These are phyloP conservation scores for Hystrix cristata DNA, from an alignment of 2,113 vertebrate genomes.

Conservation along the genomic window DNA sequence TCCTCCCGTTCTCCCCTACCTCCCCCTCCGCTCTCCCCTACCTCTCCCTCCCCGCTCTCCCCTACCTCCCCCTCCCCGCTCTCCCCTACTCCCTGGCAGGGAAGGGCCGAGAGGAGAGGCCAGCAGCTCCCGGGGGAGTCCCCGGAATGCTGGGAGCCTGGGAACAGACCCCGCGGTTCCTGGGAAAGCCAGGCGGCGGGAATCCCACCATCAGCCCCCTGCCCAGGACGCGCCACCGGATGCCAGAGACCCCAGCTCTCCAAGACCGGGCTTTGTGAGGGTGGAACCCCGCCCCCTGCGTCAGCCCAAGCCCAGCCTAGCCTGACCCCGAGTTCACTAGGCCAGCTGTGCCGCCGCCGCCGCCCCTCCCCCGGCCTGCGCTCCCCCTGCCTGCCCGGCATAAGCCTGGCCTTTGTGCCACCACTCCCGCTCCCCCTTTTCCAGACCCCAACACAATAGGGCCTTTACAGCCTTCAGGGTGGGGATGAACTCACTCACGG, in stretches of 20 bases:
- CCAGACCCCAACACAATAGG: constrained; percentile 84
- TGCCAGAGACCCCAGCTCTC: constrained; percentile 45
- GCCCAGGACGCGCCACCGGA: constrained; percentile 53
- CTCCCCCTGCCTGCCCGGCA: not conserved
- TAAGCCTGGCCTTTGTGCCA: constrained; percentile 81
- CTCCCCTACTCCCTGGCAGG: not conserved
- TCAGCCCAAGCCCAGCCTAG: not conserved
- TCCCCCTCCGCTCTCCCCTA: no score
- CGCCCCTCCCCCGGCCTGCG: not conserved
- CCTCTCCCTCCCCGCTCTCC: no score
- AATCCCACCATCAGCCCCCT: constrained; percentile 73
- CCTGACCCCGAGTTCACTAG: constrained; percentile 65
- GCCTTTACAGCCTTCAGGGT: constrained; percentile 81
- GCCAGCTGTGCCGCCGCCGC: constrained; percentile 70
- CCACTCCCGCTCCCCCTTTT: not conserved
- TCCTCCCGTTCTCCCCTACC: not conserved
- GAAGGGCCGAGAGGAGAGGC: constrained; percentile 57
- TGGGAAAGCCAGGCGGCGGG: constrained; percentile 78
- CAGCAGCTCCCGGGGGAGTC: constrained; percentile 74
- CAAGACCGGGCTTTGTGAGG: not conserved
- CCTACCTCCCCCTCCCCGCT: not conserved
- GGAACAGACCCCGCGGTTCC: constrained; percentile 74
- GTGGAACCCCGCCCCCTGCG: not conserved
- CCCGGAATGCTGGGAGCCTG: constrained; percentile 82
- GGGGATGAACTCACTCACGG: constrained; percentile 82